Evolutionary conservation across 2,797 vertebrate genomes (phyloP).

Genomic region (Gobionotothen gibberifrons): DNA sequence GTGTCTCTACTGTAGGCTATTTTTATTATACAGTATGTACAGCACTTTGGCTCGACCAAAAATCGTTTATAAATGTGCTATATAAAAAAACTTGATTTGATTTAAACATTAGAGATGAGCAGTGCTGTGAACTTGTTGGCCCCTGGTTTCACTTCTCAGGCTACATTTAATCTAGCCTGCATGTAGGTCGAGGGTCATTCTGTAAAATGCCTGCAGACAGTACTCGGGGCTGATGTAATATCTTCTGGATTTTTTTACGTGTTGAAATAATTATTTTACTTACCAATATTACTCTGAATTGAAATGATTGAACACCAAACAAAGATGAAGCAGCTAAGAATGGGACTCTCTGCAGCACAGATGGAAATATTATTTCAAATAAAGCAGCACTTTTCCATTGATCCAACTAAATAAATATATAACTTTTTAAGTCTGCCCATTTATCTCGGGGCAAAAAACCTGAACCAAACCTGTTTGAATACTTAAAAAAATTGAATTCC

Average conservation of each 20-base stretch:
- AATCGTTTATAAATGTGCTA: no score
- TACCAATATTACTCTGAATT: background rate
- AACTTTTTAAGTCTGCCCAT: no score
- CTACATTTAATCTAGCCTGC: no score
- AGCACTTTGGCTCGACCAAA: no score
- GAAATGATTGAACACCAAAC: background rate
- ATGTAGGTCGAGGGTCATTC: background rate
- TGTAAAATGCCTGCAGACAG: background rate
- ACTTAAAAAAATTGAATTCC: slow-evolving; percentile 37
- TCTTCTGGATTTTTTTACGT: background rate
- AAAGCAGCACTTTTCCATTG: no score
- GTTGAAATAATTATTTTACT: background rate
- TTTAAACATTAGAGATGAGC: background rate
- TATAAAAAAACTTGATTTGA: no score
- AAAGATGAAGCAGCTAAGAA: background rate
- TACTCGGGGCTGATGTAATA: background rate
- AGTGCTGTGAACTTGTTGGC: background rate
- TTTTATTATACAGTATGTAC: no score
- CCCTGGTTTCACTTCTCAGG: slow-evolving; percentile 2
- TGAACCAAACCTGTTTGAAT: slow-evolving; percentile 31
- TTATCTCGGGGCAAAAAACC: background rate
- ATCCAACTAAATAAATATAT: background rate
- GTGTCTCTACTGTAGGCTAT: no score
- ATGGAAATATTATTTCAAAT: background rate
- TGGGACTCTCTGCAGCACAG: background rate